Base-by-base conservation (phyloP, 2,113 vertebrate genomes). In the Hoplias malabaricus region DNA sequence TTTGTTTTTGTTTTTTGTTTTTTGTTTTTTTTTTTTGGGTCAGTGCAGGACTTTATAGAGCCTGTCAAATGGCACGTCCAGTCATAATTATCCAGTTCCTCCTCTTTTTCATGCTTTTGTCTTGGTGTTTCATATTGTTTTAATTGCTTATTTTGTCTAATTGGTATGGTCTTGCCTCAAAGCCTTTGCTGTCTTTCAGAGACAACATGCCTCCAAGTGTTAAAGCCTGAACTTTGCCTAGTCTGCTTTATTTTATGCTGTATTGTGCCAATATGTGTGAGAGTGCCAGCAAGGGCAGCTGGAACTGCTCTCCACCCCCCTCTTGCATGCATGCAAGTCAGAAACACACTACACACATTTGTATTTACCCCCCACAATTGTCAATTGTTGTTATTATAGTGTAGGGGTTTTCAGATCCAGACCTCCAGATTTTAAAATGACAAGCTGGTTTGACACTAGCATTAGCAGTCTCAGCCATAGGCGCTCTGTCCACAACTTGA, bases 51-150 rank as follows among this genome's bases (percentile, higher is more conserved):
- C 40, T 16, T 50, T 29, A n/a, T 36, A 8, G 10, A 46, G 31
- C 48, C 42, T 40, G 10, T 59, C 34, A 33, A 46, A 40, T 33
- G 27, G 6, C 34, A 57, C 16, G 16, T 61, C 29, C 53, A 27
- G 2, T 13, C 19, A 25, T 67, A 43, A 59, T 50, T 53, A 71
- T 85, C 79, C 84, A 54, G 80, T 86, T 78, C 62, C 69, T 84
- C 75, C 53, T 74, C 53, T 72, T 79, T n/a, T 86, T 59, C 11
- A 13, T 57, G 54, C 5, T 13, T 27, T 11, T 13, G 4, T 14
- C 27, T 59, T 59, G 27, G 13, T 25, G 54, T 57, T 11, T 48
- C 7, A 5, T 48, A 48, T 5, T 19, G 7, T 53, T 53, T 2
- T 23, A 10, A 21, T 53, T 53, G 21, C n/a, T 27, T 9, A 3